These are phyloP conservation scores for Lasius platythorax DNA, from an alignment of 2,888 invertebrate genomes.

Conservation along the genomic window DNA sequence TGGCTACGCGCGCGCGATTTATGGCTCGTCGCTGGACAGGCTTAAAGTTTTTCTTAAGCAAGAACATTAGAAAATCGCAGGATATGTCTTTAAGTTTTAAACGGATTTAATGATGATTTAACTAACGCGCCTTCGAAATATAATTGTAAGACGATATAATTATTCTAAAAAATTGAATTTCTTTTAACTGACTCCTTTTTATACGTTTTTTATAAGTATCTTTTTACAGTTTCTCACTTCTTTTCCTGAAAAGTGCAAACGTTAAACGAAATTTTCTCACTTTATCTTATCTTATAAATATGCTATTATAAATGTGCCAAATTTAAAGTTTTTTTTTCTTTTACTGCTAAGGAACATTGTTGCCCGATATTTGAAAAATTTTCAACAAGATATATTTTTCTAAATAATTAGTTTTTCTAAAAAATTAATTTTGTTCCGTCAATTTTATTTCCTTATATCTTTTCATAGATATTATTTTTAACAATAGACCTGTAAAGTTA, in stretches of 20 bases:
- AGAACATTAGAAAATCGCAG: background rate
- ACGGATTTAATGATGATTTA: background rate
- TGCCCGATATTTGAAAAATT: background rate
- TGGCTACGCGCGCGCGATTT: constrained; percentile 66
- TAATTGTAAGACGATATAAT: background rate
- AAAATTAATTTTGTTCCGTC: background rate
- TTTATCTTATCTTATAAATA: background rate
- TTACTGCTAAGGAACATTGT: background rate
- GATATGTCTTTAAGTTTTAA: constrained; percentile 14
- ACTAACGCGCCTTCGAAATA: background rate
- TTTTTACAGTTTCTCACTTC: background rate
- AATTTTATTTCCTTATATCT: background rate
- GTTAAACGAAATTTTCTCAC: background rate
- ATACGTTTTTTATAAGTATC: background rate
- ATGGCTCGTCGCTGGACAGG: background rate
- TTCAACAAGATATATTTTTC: background rate
- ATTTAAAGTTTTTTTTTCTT: background rate
- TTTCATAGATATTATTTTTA: background rate
- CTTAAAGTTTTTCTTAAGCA: constrained; percentile 10
- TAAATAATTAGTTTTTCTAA: background rate
- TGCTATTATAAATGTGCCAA: background rate
- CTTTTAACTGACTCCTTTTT: too few species aligned
- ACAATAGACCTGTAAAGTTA: constrained; percentile 25
- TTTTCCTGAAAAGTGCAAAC: background rate
- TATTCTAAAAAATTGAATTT: background rate